phyloP scores from a whole-genome alignment of 2,113 vertebrate species.

The Ptyas mucosa region DNA sequence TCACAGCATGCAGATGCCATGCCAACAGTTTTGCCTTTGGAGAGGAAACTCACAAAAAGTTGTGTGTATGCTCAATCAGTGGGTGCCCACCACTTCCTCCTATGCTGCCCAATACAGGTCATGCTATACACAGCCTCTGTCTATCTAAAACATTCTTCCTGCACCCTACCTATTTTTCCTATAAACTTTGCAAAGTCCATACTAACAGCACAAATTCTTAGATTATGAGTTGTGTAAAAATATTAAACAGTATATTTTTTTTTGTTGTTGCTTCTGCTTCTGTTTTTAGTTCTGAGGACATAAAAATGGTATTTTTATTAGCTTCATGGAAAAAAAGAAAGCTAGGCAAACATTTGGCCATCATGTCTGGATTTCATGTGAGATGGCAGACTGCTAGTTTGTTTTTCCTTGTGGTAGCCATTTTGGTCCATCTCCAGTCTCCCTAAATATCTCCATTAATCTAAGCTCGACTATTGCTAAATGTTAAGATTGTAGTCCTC shows the following conservation, averaged over 20 bases:
- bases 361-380: not conserved
- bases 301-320: not conserved
- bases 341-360: not conserved
- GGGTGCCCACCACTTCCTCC: conserved; percentile 1
- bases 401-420: not conserved
- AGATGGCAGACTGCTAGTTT: not conserved
- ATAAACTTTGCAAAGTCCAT: not conserved
- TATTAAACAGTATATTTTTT: not conserved
- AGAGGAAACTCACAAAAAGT: not conserved
- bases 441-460: not conserved
- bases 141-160: not conserved
- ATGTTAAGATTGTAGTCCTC: not conserved
- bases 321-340: not conserved
- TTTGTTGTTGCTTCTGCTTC: not conserved
- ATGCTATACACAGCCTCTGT: not conserved
- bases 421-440: not conserved
- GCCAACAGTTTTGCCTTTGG: not conserved
- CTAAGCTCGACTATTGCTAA: not conserved
- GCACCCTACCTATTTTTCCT: not conserved
- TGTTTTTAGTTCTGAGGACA: not conserved
- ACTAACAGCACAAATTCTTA: not conserved
- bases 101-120: not conserved
- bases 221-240: not conserved
- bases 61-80: not conserved
- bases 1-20: not conserved